These are phyloP conservation scores for Sebastes iracundus DNA, from an alignment of 2,797 vertebrate species.

Conservation along the genomic window DNA sequence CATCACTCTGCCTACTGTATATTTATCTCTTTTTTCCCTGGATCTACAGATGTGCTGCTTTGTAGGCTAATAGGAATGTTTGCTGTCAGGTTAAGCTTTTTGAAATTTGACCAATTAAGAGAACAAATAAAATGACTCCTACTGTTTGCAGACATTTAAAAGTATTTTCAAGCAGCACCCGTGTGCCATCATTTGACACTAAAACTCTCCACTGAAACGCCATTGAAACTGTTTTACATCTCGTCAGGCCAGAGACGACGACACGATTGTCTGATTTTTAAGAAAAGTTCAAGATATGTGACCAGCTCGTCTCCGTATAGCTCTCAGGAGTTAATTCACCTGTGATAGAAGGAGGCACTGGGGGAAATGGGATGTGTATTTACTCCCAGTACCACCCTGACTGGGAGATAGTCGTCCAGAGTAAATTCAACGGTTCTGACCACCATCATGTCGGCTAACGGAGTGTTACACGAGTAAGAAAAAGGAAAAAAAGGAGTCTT, in stretches of 20 bases:
- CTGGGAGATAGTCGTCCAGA: not conserved
- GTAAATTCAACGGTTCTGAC: not conserved
- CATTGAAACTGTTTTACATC: not conserved
- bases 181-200: not conserved
- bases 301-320: not conserved
- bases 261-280: not conserved
- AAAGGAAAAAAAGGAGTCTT: not conserved
- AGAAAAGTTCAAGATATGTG: not conserved
- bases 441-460: not conserved
- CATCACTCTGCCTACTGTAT: conserved; percentile 55
- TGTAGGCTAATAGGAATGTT: not conserved
- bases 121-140: not conserved
- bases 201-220: not conserved
- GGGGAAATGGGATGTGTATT: not conserved
- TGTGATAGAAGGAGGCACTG: too few species aligned
- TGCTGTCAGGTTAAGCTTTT: not conserved
- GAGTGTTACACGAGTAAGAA: not conserved
- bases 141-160: not conserved
- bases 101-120: conserved; percentile 10
- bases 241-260: not conserved
- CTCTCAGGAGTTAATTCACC: too few species aligned
- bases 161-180: not conserved
- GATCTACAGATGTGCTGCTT: conserved; percentile 15
- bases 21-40: conserved; percentile 63
- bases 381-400: not conserved